These are phyloP conservation scores for Salvelinus fontinalis DNA, from an alignment of 2,113 vertebrate species.

Conservation along the genomic window DNA sequence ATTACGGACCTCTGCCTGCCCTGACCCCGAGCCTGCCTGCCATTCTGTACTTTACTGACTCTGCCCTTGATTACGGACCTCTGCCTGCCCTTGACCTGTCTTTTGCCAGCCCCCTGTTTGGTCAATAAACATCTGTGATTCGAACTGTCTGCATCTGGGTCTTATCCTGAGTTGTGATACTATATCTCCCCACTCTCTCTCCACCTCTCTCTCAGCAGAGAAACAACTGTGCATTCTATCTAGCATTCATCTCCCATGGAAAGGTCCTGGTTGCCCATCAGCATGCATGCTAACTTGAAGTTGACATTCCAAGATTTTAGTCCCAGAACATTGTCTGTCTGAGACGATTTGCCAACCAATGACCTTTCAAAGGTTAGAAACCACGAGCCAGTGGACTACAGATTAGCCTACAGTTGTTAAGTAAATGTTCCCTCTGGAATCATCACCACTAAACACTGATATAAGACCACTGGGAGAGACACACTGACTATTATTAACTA, in stretches of 20 bases:
- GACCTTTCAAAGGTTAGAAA: constrained; percentile 45
- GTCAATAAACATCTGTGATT: no score
- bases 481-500: background rate
- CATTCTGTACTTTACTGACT: no score
- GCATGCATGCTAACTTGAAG: background rate
- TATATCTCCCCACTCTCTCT: no score
- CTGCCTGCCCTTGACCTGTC: no score
- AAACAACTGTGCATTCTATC: background rate
- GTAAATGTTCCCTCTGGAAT: background rate
- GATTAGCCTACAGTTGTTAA: background rate
- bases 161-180: no score
- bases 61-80: no score
- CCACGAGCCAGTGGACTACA: constrained; percentile 20
- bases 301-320: background rate
- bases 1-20: no score
- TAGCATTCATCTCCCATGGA: background rate
- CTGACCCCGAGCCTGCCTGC: no score
- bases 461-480: background rate
- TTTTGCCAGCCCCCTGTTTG: no score
- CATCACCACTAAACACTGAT: background rate
- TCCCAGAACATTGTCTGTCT: background rate
- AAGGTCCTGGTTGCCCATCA: background rate
- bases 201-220: no score
- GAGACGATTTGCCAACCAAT: constrained; percentile 11
- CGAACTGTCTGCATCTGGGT: no score